A percentile compares a stretch with the other conserved stretches of the same genome.
Conservation (phyloP, 2,113 vertebrate species). For the Epinephelus cyanopodus region DNA sequence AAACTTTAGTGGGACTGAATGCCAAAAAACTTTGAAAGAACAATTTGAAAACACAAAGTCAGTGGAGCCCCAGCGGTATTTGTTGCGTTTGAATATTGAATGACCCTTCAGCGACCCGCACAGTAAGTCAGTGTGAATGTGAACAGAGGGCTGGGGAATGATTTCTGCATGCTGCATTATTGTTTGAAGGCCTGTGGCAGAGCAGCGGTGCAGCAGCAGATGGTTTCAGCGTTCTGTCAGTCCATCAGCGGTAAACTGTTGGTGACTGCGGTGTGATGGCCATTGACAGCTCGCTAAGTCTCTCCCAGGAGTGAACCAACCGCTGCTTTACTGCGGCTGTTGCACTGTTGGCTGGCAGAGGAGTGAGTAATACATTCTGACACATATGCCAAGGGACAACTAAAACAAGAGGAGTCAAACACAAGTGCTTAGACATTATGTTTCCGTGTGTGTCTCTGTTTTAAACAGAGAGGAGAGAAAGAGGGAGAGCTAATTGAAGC, state of each 20-base stretch:
- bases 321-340: constrained; percentile 18
- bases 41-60: constrained; percentile 4
- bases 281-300: constrained; percentile 38
- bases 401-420: constrained; percentile 31
- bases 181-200: constrained; percentile 4
- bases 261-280: constrained; percentile 33
- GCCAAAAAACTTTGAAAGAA: not conserved
- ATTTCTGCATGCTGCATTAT: not conserved
- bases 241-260: constrained; percentile 12
- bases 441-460: constrained; percentile 2
- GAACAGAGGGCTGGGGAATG: not conserved
- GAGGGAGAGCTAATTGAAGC: constrained; percentile 29
- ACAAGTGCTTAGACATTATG: not conserved
- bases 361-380: constrained; percentile 40
- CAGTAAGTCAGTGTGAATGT: not conserved
- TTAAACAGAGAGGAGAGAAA: not conserved
- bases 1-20: not conserved
- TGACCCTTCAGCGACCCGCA: not conserved
- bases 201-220: not conserved
- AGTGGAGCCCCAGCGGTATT: not conserved
- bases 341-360: constrained; percentile 4
- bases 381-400: constrained; percentile 40
- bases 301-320: constrained; percentile 29
- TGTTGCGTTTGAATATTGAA: constrained; percentile 20
- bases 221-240: not conserved